Evolutionary conservation across 2,113 vertebrate species (phyloP).

Genomic region (Elanoides forficatus): DNA sequence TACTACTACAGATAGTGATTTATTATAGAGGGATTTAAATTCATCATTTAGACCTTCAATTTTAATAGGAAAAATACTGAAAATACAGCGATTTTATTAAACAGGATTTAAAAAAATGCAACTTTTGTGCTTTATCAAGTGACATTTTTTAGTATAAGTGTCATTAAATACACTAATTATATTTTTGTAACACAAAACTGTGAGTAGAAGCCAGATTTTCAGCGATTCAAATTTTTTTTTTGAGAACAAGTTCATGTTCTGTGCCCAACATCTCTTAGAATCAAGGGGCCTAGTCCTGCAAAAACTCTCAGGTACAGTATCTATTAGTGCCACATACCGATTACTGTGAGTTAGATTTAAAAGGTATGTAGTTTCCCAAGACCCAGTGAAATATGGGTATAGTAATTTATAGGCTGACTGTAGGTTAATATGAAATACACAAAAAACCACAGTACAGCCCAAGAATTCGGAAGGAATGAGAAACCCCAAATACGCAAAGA

Average conservation of each 20-base stretch:
- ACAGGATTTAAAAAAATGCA: not conserved
- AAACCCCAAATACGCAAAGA: rapidly evolving
- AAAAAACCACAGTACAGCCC: not conserved
- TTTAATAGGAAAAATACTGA: not conserved
- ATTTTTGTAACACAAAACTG: not conserved
- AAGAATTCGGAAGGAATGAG: not conserved
- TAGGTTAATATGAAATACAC: not conserved
- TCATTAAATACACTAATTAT: not conserved
- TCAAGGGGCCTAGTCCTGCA: not conserved
- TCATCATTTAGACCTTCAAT: not conserved
- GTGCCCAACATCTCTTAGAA: not conserved
- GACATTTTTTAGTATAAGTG: not conserved
- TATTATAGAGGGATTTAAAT: not conserved
- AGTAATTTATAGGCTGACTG: not conserved
- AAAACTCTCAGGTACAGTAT: not conserved
- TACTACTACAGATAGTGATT: not conserved
- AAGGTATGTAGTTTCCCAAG: not conserved
- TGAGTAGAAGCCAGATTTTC: not conserved
- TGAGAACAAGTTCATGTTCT: not conserved
- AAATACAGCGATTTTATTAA: not conserved
- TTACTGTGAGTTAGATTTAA: not conserved
- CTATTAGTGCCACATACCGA: not conserved
- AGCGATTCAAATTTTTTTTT: not conserved
- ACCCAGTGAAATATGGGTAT: not conserved
- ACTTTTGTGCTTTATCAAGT: not conserved